Percentiles rank a stretch among this genome's conserved stretches.
phyloP scores from a whole-genome alignment of 2,888 invertebrate genomes.

The Prenolepis imparis region DNA sequence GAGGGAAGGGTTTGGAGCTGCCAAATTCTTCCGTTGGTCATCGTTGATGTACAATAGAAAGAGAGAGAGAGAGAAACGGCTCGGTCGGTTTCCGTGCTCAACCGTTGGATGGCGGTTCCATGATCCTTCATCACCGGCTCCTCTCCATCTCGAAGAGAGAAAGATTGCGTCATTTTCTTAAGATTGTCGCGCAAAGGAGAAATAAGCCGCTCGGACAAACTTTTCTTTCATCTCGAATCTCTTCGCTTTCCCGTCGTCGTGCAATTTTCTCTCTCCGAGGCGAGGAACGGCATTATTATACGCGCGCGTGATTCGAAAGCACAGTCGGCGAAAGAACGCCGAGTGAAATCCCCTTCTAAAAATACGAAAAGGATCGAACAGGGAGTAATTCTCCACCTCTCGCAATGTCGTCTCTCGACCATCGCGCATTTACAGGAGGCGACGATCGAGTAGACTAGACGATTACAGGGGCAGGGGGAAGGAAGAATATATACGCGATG shows the following conservation, averaged over 20 bases:
- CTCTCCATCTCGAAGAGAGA: not conserved
- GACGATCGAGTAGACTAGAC: too few species aligned
- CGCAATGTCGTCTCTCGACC: too few species aligned
- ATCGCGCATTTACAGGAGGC: too few species aligned
- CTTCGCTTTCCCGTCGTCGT: not conserved
- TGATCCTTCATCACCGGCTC: slow-evolving; percentile 24
- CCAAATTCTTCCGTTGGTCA: slow-evolving; percentile 66
- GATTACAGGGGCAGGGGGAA: too few species aligned
- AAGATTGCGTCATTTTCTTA: slow-evolving; percentile 4
- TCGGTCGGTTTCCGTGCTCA: slow-evolving; percentile 56
- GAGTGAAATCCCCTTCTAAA: too few species aligned
- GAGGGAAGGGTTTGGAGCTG: not conserved
- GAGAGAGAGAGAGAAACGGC: slow-evolving; percentile 27
- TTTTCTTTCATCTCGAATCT: not conserved
- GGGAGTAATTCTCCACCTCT: too few species aligned
- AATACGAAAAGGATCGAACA: too few species aligned
- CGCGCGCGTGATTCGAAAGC: too few species aligned
- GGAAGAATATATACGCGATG: too few species aligned
- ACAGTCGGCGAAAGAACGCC: too few species aligned
- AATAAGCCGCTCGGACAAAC: not conserved
- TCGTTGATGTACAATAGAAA: slow-evolving; percentile 53
- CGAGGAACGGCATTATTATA: too few species aligned
- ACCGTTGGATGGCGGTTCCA: slow-evolving; percentile 70
- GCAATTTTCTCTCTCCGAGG: not conserved
- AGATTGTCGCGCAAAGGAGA: not conserved